phyloP scores from a whole-genome alignment of 2,888 invertebrate genomes.

The Pegoplata infirma region DNA sequence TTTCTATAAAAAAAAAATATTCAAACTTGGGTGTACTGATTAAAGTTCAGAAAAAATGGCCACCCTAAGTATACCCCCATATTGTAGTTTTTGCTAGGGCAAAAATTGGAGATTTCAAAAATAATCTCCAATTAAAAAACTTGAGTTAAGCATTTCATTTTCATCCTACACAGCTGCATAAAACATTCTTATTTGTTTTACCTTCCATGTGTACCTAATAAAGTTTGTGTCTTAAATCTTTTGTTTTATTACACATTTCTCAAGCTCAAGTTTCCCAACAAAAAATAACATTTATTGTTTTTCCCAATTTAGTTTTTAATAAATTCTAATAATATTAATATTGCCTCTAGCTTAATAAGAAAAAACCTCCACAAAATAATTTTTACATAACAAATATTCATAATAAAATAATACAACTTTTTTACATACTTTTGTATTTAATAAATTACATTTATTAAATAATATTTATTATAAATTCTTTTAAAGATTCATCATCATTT shows the following conservation, averaged over 20 bases:
- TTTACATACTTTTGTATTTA: background rate
- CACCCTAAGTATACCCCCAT: too few relatives aligned
- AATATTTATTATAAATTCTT: constrained; percentile 46
- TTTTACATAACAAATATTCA: constrained; percentile 15
- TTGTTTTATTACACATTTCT: constrained; percentile 2
- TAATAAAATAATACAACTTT: constrained; percentile 13
- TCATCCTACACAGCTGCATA: too few relatives aligned
- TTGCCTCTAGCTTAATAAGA: constrained; percentile 33
- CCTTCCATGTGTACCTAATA: too few relatives aligned
- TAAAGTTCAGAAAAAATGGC: too few relatives aligned
- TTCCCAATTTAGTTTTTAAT: constrained; percentile 9
- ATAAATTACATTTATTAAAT: constrained; percentile 36
- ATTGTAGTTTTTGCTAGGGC: too few relatives aligned
- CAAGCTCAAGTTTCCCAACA: too few relatives aligned
- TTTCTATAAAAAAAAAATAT: too few relatives aligned
- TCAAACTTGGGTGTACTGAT: too few relatives aligned
- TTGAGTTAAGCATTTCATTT: too few relatives aligned
- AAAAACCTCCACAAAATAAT: constrained; percentile 31
- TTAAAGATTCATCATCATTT: constrained; percentile 50
- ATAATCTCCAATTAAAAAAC: too few relatives aligned
- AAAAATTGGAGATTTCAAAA: too few relatives aligned
- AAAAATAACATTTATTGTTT: background rate
- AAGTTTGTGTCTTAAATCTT: constrained; percentile 28
- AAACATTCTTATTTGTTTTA: too few relatives aligned
- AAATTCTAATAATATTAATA: constrained; percentile 30